A percentile compares a stretch with the other conserved stretches of the same genome.
Conservation (phyloP, 2,797 vertebrate genomes). For the Muscicapa comitata region DNA sequence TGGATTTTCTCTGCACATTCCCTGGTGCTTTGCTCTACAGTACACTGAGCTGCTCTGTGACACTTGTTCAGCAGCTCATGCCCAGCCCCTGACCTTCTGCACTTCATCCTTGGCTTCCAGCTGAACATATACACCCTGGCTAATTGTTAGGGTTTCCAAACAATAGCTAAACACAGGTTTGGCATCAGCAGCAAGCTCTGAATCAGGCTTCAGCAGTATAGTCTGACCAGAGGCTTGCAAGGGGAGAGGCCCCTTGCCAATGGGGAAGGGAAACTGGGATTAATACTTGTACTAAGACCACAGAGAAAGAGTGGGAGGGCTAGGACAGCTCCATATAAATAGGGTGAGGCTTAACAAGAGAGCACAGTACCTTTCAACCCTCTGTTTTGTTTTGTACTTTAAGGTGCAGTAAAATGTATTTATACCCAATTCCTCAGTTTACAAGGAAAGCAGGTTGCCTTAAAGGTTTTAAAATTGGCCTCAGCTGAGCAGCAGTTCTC, state of each 20-base stretch:
- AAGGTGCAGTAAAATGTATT: neutral
- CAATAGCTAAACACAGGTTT: neutral
- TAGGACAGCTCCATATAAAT: neutral
- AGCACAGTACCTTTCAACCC: neutral
- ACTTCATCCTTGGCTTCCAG: neutral
- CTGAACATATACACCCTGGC: neutral
- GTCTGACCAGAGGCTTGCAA: neutral
- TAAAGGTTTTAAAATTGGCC: neutral
- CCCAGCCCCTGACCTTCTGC: neutral
- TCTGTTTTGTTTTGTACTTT: slow-evolving; percentile 12
- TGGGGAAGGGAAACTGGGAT: neutral
- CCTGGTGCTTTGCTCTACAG: neutral
- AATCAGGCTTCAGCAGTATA: neutral
- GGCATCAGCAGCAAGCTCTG: neutral
- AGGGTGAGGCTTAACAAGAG: neutral
- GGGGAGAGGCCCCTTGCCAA: neutral
- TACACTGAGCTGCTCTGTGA: neutral
- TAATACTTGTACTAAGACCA: neutral
- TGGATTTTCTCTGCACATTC: neutral
- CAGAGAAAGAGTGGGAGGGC: neutral
- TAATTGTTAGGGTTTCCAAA: neutral
- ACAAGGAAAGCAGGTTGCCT: slow-evolving; percentile 2
- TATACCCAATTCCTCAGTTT: neutral
- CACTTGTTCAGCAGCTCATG: neutral
- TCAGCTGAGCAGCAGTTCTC: neutral